These are phyloP conservation scores for Cataglyphis livida DNA, from an alignment of 2,888 invertebrate genomes.

Conservation along the genomic window DNA sequence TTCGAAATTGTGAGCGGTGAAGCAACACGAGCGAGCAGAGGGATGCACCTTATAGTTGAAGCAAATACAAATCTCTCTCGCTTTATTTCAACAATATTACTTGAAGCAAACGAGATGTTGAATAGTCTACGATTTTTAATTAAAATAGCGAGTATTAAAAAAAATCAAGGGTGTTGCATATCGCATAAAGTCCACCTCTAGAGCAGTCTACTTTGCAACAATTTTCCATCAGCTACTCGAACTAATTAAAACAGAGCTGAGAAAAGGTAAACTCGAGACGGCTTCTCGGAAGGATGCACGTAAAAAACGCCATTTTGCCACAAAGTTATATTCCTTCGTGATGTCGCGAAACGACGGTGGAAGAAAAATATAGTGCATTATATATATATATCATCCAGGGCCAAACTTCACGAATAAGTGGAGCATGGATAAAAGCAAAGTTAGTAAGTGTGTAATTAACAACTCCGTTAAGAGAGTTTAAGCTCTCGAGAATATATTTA, in stretches of 20 bases:
- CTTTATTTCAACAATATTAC: conserved; percentile 25
- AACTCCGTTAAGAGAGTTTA: conserved; percentile 60
- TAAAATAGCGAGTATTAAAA: conserved; percentile 33
- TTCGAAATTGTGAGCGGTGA: not conserved
- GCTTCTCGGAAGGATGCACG: conserved; percentile 25
- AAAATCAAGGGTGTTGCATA: conserved; percentile 30
- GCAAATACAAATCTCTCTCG: conserved; percentile 25
- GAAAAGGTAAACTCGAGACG: conserved; percentile 30
- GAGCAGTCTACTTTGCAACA: conserved; percentile 24
- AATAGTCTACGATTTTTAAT: conserved; percentile 31
- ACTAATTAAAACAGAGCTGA: conserved; percentile 42
- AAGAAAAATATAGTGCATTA: conserved; percentile 46
- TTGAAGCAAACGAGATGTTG: conserved; percentile 25
- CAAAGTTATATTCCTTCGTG: conserved; percentile 40
- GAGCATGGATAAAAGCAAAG: conserved; percentile 74
- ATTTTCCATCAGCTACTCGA: conserved; percentile 33
- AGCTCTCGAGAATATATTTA: conserved; percentile 62
- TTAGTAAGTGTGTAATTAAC: conserved; percentile 75
- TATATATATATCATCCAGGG: conserved; percentile 26
- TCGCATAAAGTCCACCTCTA: not conserved
- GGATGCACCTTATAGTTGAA: not conserved
- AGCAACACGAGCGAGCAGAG: not conserved
- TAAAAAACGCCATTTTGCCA: conserved; percentile 46
- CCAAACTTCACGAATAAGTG: conserved; percentile 70
- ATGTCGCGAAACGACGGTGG: conserved; percentile 34